Conservation (phyloP, 2,113 vertebrate species). For the Varanus salvator region DNA sequence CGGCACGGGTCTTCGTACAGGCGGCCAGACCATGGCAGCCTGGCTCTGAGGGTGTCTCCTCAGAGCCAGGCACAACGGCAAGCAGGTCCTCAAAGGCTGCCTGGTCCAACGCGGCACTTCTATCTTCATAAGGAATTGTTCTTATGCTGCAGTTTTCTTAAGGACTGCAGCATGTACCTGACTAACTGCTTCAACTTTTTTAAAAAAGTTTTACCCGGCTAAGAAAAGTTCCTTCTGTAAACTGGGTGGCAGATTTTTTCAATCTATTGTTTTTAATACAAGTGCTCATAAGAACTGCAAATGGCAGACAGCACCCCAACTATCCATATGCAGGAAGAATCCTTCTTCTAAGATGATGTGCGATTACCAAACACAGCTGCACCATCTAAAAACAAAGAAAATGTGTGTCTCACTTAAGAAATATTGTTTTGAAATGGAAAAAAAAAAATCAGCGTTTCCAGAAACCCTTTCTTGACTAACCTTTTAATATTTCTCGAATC, state of each 20-base stretch:
- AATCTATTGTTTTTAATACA: neutral
- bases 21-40: too few relatives aligned
- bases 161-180: neutral
- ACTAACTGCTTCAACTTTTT: neutral
- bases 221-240: neutral
- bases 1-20: too few relatives aligned
- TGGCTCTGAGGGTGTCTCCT: too few relatives aligned
- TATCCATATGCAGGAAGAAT: neutral
- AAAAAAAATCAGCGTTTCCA: neutral
- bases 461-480: neutral
- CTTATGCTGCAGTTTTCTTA: neutral
- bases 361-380: neutral
- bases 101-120: too few relatives aligned
- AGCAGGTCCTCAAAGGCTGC: too few relatives aligned
- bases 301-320: neutral
- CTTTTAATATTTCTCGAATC: neutral
- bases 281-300: neutral
- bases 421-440: neutral
- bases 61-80: too few relatives aligned
- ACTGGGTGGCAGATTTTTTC: neutral
- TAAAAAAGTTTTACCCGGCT: neutral
- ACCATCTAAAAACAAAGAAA: neutral
- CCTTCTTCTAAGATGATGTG: neutral
- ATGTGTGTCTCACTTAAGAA: neutral
- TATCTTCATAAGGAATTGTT: neutral